A percentile compares a stretch with the other conserved stretches of the same genome.
phyloP scores from a whole-genome alignment of 1,140 invertebrate genomes.

The Philaenus spumarius region DNA sequence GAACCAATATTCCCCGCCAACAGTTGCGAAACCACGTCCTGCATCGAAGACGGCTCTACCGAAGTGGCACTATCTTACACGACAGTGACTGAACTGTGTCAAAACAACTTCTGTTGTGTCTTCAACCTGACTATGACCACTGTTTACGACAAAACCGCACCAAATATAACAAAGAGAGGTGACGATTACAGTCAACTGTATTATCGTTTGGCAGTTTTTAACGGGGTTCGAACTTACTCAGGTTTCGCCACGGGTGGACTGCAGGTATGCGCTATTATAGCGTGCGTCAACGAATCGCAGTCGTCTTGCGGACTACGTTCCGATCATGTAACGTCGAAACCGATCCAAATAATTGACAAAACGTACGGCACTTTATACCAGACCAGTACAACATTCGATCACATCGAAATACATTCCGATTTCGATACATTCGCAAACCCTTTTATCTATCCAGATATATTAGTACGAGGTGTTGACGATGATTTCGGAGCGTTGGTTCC shows the following conservation, averaged over 20 bases:
- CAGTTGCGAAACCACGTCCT: too few relatives aligned
- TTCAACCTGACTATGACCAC: background rate
- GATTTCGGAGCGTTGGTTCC: background rate
- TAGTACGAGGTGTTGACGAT: background rate
- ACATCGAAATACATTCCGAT: too few relatives aligned
- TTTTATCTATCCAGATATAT: slow-evolving; percentile 1
- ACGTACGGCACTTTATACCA: background rate
- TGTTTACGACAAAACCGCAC: background rate
- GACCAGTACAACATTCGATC: background rate
- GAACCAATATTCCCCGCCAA: too few relatives aligned
- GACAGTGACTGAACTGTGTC: too few relatives aligned
- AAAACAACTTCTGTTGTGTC: background rate
- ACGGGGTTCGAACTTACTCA: slow-evolving; percentile 5
- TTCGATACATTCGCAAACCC: too few relatives aligned
- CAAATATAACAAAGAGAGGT: background rate
- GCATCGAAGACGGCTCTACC: too few relatives aligned
- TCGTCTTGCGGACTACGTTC: background rate
- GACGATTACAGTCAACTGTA: slow-evolving; percentile 1
- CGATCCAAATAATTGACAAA: too few relatives aligned
- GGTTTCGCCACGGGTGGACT: slow-evolving; percentile 5
- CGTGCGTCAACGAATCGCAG: background rate
- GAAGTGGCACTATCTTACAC: too few relatives aligned
- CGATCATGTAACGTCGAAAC: background rate
- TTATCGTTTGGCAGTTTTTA: slow-evolving; percentile 3
- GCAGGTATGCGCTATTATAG: slow-evolving; percentile 7